These are phyloP conservation scores for Halocynthia aurantium DNA, from an alignment of 23 tunicate species.

Conservation along the genomic window DNA sequence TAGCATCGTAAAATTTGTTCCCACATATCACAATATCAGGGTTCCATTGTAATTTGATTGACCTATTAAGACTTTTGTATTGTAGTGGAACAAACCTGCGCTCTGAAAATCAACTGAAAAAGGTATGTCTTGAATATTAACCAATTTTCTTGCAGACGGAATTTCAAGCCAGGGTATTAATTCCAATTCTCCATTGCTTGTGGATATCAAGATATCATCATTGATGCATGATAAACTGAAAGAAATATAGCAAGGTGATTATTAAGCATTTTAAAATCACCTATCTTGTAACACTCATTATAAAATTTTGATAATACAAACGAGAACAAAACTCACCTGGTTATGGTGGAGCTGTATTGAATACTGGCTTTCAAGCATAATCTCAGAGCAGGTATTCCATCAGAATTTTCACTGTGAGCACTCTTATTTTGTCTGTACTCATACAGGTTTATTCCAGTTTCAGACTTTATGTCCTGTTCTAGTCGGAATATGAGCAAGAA, in stretches of 20 bases:
- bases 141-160: conserved; percentile 21
- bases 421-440: conserved; percentile 80
- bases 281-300: not conserved
- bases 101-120: conserved; percentile 90
- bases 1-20: not conserved
- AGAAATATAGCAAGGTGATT: not conserved
- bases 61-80: no score
- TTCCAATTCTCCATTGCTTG: conserved; percentile 71
- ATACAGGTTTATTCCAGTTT: conserved; percentile 67
- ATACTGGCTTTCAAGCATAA: conserved; percentile 64
- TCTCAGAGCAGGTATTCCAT: conserved; percentile 81
- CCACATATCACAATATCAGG: no score
- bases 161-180: conserved; percentile 62
- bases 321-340: conserved; percentile 40
- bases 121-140: conserved; percentile 50
- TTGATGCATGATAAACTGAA: conserved; percentile 66
- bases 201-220: conserved; percentile 77
- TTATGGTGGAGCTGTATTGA: conserved; percentile 41
- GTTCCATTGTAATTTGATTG: no score
- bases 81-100: conserved; percentile 44
- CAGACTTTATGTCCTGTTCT: conserved; percentile 95
- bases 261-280: not conserved
- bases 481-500: conserved; percentile 67
- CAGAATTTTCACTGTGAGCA: conserved; percentile 82
- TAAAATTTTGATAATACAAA: not conserved